Base-by-base conservation (phyloP, 1,140 invertebrate genomes). In the Tetramorium alpestre region DNA sequence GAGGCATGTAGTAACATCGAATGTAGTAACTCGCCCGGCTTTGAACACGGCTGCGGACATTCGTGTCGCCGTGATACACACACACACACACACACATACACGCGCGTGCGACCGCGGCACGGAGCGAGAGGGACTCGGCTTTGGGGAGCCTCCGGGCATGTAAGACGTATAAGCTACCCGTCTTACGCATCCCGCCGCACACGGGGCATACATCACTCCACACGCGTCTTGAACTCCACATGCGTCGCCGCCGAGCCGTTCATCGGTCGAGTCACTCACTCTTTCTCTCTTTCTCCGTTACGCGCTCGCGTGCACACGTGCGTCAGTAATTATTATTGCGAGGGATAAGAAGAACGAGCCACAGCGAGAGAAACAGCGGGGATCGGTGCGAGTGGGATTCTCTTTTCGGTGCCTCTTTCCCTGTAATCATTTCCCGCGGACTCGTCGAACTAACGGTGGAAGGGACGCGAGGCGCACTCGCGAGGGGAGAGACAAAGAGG, bases 281-380 rank as follows among this genome's bases (percentile, higher is more conserved):
- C 87, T 33, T 4, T 33, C 0, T 33, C 33, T 33, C 33, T 3
- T 33, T 33, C 33, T 33, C 8, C 56, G 41, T 70, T 60, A n/a
- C 51, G 44, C 67, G 70, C 33, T 47, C 54, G 60, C 49, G 22
- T 58, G 69, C 49, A 60, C 56, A 62, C 47, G 56, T 80, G 72
- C 62, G 64, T 86, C 58, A 84, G 89, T 92, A 92, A 92, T 92
- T 91, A 92, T 92, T 88, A 89, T 91, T 90, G 88, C 91, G 82
- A 89, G 73, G 88, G 60, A 89, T 90, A 87, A 87, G 73, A 89
- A 85, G 88, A 80, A 89, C 56, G 72, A 89, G 76, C 10, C 38
- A 16, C 28, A 13, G 54, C 56, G 84, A 85, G 78, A 86, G 87
- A 92, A 93, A 89, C 89, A 92, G 89, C 89, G 73, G 88, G 88